Conservation (phyloP, 2,113 vertebrate genomes). For the Strix aluco region DNA sequence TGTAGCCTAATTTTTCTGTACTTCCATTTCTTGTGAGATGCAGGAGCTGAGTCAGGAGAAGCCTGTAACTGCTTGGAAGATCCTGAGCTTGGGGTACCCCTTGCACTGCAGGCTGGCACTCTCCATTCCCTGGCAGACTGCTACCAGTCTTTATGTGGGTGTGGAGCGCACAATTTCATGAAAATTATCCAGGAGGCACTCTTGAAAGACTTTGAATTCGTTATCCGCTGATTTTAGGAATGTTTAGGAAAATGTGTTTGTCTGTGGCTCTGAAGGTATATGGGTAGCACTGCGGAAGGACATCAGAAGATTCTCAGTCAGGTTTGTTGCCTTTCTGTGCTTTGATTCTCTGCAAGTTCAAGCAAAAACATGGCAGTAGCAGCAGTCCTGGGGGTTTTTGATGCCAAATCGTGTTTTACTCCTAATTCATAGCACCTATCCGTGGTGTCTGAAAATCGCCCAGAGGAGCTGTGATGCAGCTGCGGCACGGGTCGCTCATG, state of each 20-base stretch:
- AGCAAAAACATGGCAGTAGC: neutral
- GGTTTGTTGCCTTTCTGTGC: neutral
- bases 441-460: neutral
- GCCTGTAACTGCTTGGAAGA: neutral
- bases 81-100: neutral
- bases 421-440: neutral
- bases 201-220: neutral
- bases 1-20: neutral
- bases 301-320: neutral
- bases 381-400: neutral
- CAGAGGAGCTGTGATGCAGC: constrained; percentile 54
- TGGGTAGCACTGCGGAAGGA: neutral
- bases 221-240: neutral
- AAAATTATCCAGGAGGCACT: neutral
- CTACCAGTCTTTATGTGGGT: neutral
- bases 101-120: neutral
- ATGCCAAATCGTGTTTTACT: neutral
- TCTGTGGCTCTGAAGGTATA: neutral
- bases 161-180: rapidly evolving
- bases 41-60: neutral
- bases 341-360: neutral
- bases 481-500: constrained; percentile 1
- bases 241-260: neutral
- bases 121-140: neutral
- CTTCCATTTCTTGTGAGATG: neutral